Percentiles rank a stretch among this genome's conserved stretches.
phyloP scores from a whole-genome alignment of 2,888 invertebrate genomes.

The Nomada ruficornis region DNA sequence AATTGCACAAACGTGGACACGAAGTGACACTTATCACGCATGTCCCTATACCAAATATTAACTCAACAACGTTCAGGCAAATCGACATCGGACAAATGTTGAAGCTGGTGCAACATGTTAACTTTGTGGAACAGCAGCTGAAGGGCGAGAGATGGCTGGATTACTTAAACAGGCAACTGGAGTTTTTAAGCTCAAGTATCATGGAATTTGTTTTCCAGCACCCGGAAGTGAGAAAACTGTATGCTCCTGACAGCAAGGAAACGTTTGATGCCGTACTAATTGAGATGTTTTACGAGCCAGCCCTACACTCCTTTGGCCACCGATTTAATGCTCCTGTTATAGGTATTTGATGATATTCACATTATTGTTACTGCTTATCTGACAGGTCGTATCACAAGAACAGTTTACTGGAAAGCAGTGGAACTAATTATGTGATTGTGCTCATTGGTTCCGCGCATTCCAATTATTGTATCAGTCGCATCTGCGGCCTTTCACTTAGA shows the following conservation, averaged over 20 bases:
- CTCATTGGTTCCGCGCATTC: too few relatives aligned
- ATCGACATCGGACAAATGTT: slow-evolving; percentile 77
- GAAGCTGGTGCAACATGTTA: too few relatives aligned
- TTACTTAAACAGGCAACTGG: too few relatives aligned
- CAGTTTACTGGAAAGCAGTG: too few relatives aligned
- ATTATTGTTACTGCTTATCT: too few relatives aligned
- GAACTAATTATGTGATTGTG: too few relatives aligned
- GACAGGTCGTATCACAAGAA: too few relatives aligned
- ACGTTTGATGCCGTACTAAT: slow-evolving; percentile 86
- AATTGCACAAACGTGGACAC: slow-evolving; percentile 84
- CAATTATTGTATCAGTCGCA: too few relatives aligned
- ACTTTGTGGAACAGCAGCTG: too few relatives aligned
- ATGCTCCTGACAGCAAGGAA: slow-evolving; percentile 73
- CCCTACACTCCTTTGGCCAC: slow-evolving; percentile 85
- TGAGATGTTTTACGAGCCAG: slow-evolving; percentile 85
- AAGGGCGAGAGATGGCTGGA: not conserved
- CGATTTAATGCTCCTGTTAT: slow-evolving; percentile 58
- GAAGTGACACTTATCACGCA: slow-evolving; percentile 84
- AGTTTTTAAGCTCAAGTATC: not conserved
- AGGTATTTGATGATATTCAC: slow-evolving; percentile 12
- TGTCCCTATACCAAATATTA: slow-evolving; percentile 82
- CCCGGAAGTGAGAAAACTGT: slow-evolving; percentile 58
- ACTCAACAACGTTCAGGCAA: slow-evolving; percentile 81
- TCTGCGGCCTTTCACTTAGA: too few relatives aligned
- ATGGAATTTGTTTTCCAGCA: slow-evolving; percentile 66